Base-by-base conservation (phyloP, 2,797 vertebrate genomes). In the Sebastes variabilis region DNA sequence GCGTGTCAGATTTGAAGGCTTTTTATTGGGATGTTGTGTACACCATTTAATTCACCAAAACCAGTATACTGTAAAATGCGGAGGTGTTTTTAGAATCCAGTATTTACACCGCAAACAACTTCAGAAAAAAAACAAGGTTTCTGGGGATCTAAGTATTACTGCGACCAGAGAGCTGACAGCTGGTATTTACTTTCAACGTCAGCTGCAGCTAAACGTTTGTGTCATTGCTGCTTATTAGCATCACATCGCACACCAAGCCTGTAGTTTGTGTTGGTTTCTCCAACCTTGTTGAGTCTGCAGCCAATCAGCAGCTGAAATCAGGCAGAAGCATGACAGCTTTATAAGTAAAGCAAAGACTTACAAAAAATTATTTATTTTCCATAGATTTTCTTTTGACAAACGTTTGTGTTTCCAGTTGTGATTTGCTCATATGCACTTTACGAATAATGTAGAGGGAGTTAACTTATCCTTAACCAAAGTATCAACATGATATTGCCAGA, bases 111-210 rank as follows among this genome's bases (percentile, higher is more conserved):
- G 56, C 34, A 77, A 77, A 71, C 24, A 49, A 14, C 32, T 20
- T 6, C 5, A 46, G 10, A 22, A 10, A 16, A 16, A 55, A 61
- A 24, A 65, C 58, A 27, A 2, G 5, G 0, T 56, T 79, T 87
- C 46, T 70, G 65, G 29, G 13, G 71, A 82, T 65, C 6, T 9
- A 68, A 61, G 74, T 46, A 60, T 42, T 20, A 2, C 24, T 22
- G 36, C n/a, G 27, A 77, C 18, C 30, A 4, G 0, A 30, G 5
- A 65, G 60, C 42, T 46, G 61, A 69, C 80, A 69, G 79, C 66
- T 79, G 62, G 69, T 83, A 69, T 84, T 87, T 80, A 69, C 59
- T 80, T 58, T 66, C 46, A 79, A 68, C 72, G 38, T 66, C 72
- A 66, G 77, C 67, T 68, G 18, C 61, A 80, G 74, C 54, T 58